Evolutionary conservation across 2,888 invertebrate species (phyloP).

Genomic region (Iphiclides podalirius): DNA sequence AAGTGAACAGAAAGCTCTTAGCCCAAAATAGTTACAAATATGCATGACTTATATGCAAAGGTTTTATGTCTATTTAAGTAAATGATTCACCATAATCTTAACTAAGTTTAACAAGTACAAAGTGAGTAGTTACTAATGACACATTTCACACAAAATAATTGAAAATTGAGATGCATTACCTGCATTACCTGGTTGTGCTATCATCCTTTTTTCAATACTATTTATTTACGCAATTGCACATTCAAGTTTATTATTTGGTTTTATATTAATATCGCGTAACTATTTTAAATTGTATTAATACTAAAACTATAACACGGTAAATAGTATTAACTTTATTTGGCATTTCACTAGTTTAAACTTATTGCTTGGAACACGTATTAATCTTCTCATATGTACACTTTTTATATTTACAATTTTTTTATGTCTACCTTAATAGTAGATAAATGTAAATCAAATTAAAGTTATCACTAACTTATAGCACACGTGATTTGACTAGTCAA

Average conservation of each 20-base stretch:
- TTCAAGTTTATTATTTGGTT: too few species aligned
- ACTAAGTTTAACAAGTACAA: slow-evolving; percentile 1
- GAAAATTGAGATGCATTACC: slow-evolving; percentile 6
- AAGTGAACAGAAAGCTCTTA: slow-evolving; percentile 19
- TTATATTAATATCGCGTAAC: background rate
- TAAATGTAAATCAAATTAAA: too few species aligned
- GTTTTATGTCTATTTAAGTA: background rate
- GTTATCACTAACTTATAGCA: too few species aligned
- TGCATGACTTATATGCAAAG: slow-evolving; percentile 3
- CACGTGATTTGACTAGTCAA: too few species aligned
- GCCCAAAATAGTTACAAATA: slow-evolving; percentile 17
- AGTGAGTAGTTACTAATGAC: background rate
- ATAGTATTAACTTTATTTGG: too few species aligned
- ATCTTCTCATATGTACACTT: slow-evolving; percentile 22
- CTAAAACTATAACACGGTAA: background rate
- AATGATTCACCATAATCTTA: too few species aligned
- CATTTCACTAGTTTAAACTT: too few species aligned
- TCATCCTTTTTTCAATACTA: too few species aligned
- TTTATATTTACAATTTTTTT: too few species aligned
- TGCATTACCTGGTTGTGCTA: too few species aligned
- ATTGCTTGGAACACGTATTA: slow-evolving; percentile 71
- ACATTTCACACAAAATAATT: slow-evolving; percentile 17
- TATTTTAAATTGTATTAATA: background rate
- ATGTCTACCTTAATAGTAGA: too few species aligned
- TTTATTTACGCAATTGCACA: too few species aligned